These are phyloP conservation scores for Drosophila ironensis DNA, from an alignment of 1,140 invertebrate species.

Conservation along the genomic window DNA sequence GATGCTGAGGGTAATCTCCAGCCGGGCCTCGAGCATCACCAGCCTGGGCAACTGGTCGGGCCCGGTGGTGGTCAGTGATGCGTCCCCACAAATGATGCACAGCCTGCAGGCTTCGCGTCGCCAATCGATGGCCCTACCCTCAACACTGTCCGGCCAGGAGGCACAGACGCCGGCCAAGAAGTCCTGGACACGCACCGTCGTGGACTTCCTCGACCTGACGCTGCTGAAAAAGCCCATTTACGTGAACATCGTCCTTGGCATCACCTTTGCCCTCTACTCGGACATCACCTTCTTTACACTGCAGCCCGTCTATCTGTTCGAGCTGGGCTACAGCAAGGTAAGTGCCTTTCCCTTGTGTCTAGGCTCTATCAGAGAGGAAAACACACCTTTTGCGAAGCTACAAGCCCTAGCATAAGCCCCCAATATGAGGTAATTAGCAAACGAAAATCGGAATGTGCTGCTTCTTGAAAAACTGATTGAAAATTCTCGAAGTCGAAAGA, in stretches of 20 bases:
- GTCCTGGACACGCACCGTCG: conserved; percentile 78
- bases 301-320: conserved; percentile 83
- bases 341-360: too few relatives aligned
- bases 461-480: too few relatives aligned
- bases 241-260: conserved; percentile 85
- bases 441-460: too few relatives aligned
- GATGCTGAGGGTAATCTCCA: conserved; percentile 34
- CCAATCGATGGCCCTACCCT: conserved; percentile 3
- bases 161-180: not conserved
- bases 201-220: conserved; percentile 84
- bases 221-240: conserved; percentile 84
- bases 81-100: conserved; percentile 67
- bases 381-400: too few relatives aligned
- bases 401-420: too few relatives aligned
- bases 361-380: too few relatives aligned
- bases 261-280: conserved; percentile 83
- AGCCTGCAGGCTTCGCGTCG: conserved; percentile 59
- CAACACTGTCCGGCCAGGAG: not conserved
- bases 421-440: too few relatives aligned
- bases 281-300: conserved; percentile 86
- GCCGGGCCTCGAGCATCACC: conserved; percentile 76
- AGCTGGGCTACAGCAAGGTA: conserved; percentile 83
- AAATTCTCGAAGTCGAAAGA: too few relatives aligned
- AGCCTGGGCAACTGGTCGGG: conserved; percentile 82
- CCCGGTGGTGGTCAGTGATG: conserved; percentile 72